Evolutionary conservation across 2,113 vertebrate species (phyloP).

Genomic region (Riparia riparia): DNA sequence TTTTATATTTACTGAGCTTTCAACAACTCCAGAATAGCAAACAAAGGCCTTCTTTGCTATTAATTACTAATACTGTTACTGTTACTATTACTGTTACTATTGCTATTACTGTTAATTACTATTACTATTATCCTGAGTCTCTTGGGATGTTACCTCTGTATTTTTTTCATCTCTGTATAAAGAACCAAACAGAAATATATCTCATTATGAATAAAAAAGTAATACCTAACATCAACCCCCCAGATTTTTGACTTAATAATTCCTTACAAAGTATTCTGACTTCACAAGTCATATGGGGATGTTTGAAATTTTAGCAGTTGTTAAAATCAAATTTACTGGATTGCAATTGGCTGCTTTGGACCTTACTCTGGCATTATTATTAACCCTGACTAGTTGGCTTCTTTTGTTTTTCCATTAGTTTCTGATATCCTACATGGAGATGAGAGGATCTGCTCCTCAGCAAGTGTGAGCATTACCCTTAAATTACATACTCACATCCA

Average conservation of each 20-base stretch:
- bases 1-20: conserved; percentile 55
- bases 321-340: neutral
- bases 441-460: neutral
- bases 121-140: neutral
- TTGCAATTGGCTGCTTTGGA: neutral
- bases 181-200: neutral
- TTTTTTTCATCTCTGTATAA: neutral
- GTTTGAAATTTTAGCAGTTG: neutral
- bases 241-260: neutral
- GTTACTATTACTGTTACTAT: neutral
- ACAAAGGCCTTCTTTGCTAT: neutral
- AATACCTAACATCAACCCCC: neutral
- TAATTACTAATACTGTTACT: neutral
- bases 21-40: conserved; percentile 24
- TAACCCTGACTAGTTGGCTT: neutral
- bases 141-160: neutral
- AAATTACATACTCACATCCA: neutral
- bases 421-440: neutral
- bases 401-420: neutral
- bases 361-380: neutral
- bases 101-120: neutral
- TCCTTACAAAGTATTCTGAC: neutral
- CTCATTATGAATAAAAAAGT: neutral
- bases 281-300: neutral
- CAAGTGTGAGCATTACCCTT: neutral